These are phyloP conservation scores for Eurystomus glaucurus DNA, from an alignment of 2,797 vertebrate genomes.

Conservation along the genomic window DNA sequence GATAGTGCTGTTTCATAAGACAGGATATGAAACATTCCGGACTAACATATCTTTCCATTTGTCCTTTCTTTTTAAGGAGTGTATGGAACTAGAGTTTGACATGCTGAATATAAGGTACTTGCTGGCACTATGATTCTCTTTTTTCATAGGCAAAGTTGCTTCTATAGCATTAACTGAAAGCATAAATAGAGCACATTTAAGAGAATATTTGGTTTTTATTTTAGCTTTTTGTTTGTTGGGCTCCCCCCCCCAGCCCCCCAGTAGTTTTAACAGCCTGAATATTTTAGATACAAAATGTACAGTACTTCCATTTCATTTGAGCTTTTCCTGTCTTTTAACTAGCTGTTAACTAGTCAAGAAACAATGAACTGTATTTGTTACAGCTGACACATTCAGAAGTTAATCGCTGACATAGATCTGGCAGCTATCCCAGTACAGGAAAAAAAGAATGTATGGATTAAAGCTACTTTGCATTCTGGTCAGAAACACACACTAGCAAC, in stretches of 20 bases:
- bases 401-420: conserved; percentile 79
- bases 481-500: conserved; percentile 79
- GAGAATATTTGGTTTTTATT: not conserved
- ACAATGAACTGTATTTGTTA: conserved; percentile 66
- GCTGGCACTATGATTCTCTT: not conserved
- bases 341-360: conserved; percentile 61
- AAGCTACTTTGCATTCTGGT: conserved; percentile 83
- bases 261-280: not conserved
- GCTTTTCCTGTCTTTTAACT: conserved; percentile 48
- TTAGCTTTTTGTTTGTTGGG: no score
- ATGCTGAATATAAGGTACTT: not conserved
- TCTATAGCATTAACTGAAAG: not conserved
- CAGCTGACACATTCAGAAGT: conserved; percentile 79
- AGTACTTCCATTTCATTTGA: not conserved
- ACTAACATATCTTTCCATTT: not conserved
- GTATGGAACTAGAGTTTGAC: not conserved
- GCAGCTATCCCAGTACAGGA: conserved; percentile 71
- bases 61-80: not conserved
- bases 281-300: not conserved
- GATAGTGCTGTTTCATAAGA: not conserved
- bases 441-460: conserved; percentile 86
- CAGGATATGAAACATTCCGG: not conserved
- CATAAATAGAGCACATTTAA: not conserved
- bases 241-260: not conserved
- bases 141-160: not conserved